Evolutionary conservation across 2,797 vertebrate species (phyloP), one percentile per base, ranked within the genome.

Genomic region (Poecilia velifera): DNA sequence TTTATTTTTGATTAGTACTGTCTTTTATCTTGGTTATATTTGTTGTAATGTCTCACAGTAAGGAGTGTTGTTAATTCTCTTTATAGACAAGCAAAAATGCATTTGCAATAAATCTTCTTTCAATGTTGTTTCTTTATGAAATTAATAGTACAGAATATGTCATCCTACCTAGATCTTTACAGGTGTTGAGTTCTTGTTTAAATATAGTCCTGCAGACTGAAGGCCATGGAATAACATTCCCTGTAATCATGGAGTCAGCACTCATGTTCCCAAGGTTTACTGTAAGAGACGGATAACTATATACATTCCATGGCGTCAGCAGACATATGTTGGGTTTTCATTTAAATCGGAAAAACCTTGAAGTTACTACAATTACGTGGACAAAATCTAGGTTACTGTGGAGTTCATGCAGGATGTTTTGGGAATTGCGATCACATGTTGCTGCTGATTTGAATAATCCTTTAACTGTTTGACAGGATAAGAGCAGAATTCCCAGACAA

Each of bases 201-300:
- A 46, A 39, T 62, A 12, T 45, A 45, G 41, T 64, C 57, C 6
- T 76, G 5, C 7, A 31, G 18, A 47, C 1, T 36, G 36, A 10
- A 73, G 47, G 22, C 77, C 83, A 85, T 36, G 55, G 0, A 84
- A 91, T 83, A 72, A 87, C 87, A 4, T 41, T 68, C 79, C 88
- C 53, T 6, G 46, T 84, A 87, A 88, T 83, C 82, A 84, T 10
- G 1, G 68, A 85, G 51, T 87, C 79, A 64, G 6, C 87, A 87
- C 51, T 88, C 22, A 36, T 81, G 81, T 53, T 76, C 73, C 74
- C 83, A 83, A 55, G 12, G 55, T 84, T 86, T 4, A 22, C 77
- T 83, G 47, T 49, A 73, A 70, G 86, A 74, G 79, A 55, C 80
- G 49, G 72, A 46, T 80, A 78, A 84, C 76, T 78, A 2, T 34